Base-by-base conservation (phyloP, 2,113 vertebrate genomes). In the Serilophus lunatus region DNA sequence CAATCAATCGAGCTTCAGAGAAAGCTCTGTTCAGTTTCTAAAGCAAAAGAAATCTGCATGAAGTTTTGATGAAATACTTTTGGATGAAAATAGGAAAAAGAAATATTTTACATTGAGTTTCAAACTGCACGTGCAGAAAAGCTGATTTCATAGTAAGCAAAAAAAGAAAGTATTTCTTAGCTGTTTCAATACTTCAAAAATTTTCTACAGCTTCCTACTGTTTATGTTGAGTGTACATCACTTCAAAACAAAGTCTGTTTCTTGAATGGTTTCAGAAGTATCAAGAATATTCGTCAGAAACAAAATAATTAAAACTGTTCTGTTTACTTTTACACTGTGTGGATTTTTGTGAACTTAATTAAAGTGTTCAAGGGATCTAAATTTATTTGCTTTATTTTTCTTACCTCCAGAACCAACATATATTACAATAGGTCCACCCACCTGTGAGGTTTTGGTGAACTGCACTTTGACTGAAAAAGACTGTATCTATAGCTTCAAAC, bases 401-500 rank as follows among this genome's bases (percentile, higher is more conserved):
- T 92, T 92, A 68, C 31, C 82, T 84, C 53, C 92, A 98, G 99
- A 99, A 90, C 99, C 99, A 85, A 98, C 98, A 7, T 99, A 99
- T 83, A 99, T 99, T 96, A 99, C 98, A 63, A 98, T 99, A 95
- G 98, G 98, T 86, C 99, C 99, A 0, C 98, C 98, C 82, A 97
- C 96, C 14, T 99, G 99, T 86, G 97, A 97, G 83, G 92, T 90
- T 74, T 86, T 98, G 74, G 92, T 97, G 78, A 99, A 99, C 97
- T 99, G 99, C 95, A 98, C 97, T 18, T 97, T 99, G 94, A 97
- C 95, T 1, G 98, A 98, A 79, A 98, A 96, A 91, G 98, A 98
- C 84, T 99, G 99, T 70, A 70, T 95, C 75, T 98, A 98, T 51
- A 98, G 98, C 75, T 98, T 98, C 98, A 97, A 91, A 65, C 97